A percentile compares a stretch with the other conserved stretches of the same genome.
phyloP scores from a whole-genome alignment of 2,888 invertebrate species.

The Lasioglossum calceatum region DNA sequence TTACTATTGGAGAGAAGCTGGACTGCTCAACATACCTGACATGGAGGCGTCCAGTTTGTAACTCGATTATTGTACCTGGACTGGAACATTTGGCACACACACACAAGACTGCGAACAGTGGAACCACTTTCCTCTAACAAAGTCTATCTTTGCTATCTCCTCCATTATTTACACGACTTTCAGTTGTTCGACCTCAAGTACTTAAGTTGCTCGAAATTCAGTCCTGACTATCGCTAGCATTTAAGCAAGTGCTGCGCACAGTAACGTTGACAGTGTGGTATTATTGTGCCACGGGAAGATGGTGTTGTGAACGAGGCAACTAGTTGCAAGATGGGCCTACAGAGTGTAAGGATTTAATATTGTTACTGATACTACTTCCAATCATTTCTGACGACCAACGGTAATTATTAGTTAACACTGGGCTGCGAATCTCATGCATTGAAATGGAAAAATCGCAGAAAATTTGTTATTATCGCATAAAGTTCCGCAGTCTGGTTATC shows the following conservation, averaged over 20 bases:
- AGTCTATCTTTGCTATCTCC: not conserved
- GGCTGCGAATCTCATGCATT: not conserved
- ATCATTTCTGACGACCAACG: not conserved
- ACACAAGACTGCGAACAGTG: slow-evolving; percentile 15
- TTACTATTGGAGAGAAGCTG: slow-evolving; percentile 91
- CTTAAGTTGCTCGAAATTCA: slow-evolving; percentile 21
- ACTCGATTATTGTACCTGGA: slow-evolving; percentile 54
- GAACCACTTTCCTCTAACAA: slow-evolving; percentile 29
- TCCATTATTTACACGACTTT: not conserved
- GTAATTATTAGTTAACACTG: not conserved
- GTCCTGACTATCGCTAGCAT: not conserved
- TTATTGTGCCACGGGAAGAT: not conserved
- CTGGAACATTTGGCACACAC: slow-evolving; percentile 1
- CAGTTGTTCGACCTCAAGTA: slow-evolving; percentile 10
- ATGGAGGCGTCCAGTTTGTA: slow-evolving; percentile 88
- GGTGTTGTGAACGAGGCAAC: not conserved
- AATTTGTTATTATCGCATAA: not conserved
- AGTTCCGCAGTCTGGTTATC: not conserved
- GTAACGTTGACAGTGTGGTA: not conserved
- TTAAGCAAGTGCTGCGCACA: not conserved
- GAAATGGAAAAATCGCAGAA: not conserved
- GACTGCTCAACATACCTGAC: slow-evolving; percentile 91
- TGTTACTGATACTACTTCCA: not conserved
- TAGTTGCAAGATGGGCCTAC: slow-evolving; percentile 21
- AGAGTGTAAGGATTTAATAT: not conserved